Percentiles rank a stretch among this genome's conserved stretches.
phyloP scores from a whole-genome alignment of 2,888 invertebrate species.

The Drosophila vallismaia region DNA sequence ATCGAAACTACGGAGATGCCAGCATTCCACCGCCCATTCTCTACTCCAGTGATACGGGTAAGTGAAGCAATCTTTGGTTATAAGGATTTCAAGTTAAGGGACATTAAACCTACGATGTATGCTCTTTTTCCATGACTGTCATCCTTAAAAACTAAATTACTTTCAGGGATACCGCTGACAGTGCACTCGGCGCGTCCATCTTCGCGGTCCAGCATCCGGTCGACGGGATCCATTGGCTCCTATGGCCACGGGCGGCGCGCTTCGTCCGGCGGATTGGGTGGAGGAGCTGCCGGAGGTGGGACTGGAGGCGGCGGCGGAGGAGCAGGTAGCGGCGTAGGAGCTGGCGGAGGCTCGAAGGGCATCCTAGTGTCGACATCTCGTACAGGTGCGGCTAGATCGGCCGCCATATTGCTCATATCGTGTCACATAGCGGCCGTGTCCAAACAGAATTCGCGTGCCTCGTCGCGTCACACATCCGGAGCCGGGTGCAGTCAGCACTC shows the following conservation, averaged over 20 bases:
- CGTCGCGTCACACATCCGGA: constrained; percentile 82
- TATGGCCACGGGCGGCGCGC: constrained; percentile 84
- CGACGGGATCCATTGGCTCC: constrained; percentile 85
- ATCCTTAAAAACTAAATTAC: not conserved
- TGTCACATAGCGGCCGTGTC: constrained; percentile 89
- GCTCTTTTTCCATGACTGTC: no score
- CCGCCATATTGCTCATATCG: constrained; percentile 97
- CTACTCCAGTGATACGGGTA: constrained; percentile 94
- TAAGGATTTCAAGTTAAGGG: no score
- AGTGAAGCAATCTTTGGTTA: not conserved
- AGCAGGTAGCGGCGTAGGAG: constrained; percentile 84
- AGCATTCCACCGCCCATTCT: constrained; percentile 93
- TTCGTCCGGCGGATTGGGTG: constrained; percentile 84
- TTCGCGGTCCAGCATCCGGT: constrained; percentile 86
- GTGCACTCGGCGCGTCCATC: constrained; percentile 87
- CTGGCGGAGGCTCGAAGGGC: constrained; percentile 86
- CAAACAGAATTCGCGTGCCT: constrained; percentile 84
- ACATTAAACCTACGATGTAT: no score
- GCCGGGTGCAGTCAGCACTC: constrained; percentile 82
- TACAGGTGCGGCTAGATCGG: constrained; percentile 96
- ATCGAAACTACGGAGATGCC: constrained; percentile 92
- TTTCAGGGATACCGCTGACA: constrained; percentile 86
- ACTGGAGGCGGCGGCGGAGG: constrained; percentile 83
- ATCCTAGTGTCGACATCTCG: constrained; percentile 91
- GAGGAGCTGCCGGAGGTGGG: constrained; percentile 82